Base-by-base conservation (phyloP, 2,797 vertebrate genomes). In the Forpus xanthops region DNA sequence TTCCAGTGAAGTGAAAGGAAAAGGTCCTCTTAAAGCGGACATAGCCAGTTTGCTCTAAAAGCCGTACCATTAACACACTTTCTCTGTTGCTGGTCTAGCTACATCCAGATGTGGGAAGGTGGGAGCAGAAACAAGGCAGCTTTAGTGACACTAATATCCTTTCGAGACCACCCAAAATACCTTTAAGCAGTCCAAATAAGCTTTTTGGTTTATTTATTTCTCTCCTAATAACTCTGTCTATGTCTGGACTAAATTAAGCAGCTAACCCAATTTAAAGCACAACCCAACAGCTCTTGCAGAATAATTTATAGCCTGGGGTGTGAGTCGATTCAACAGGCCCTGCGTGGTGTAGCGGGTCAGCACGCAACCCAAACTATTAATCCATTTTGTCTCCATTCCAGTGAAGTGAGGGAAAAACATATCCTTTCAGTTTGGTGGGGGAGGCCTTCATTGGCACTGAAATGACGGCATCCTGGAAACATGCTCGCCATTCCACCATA, bases 191-290 rank as follows among this genome's bases (percentile, higher is more conserved):
- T 81, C 89, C 92, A 96, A 92, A 92, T 33, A 81, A 74, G 74
- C 64, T 70, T 62, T 77, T 82, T 31, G 20, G 86, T 74, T 96
- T 94, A 79, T 90, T 96, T 94, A 80, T 94, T 96, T 95, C 93
- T 90, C 83, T 95, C 94, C 88, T 93, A 95, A 81, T 95, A 96
- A 96, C 41, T 89, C 87, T 85, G 65, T n/a, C 78, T 67, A 27
- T 19, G 68, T 91, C 92, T 95, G 95, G 89, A 92, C 71, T 94
- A 80, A 89, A 94, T 93, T 86, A 95, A 50, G 75, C 72, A 70
- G 72, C 78, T n/a, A 87, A 77, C 21, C n/a, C 49, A 24, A 25
- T 41, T 87, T 49, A 65, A 93, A 95, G 90, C 80, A 91, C 65
- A 93, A 53, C 60, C 39, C 0, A 0, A 72, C 73, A 91, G 66